These are phyloP conservation scores for Caenorhabditis sp. DNA, from an alignment of 2,888 invertebrate species.

Conservation along the genomic window DNA sequence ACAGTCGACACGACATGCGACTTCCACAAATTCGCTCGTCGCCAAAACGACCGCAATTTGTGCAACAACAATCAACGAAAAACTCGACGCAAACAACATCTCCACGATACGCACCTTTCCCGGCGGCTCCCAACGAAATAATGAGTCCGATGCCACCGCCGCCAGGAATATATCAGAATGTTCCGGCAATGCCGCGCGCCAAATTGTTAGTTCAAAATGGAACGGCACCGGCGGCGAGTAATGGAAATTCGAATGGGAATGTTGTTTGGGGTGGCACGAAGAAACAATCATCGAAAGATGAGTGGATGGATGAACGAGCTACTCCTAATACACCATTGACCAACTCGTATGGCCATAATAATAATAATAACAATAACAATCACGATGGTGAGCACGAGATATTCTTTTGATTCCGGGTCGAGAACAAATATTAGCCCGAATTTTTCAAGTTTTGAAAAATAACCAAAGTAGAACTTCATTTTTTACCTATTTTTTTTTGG, in stretches of 20 bases:
- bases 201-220: conserved; percentile 6
- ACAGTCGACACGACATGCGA: conserved; percentile 26
- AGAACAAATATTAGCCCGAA: too few relatives aligned
- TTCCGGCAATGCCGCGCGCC: conserved; percentile 37
- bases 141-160: conserved; percentile 26
- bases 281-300: neutral
- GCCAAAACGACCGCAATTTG: neutral
- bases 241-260: conserved; percentile 8
- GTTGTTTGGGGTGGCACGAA: conserved; percentile 42
- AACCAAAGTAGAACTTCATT: too few relatives aligned
- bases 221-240: conserved; percentile 5
- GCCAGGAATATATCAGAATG: conserved; percentile 23
- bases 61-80: too few relatives aligned
- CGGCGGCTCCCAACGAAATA: conserved; percentile 13
- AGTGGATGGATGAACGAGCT: conserved; percentile 11
- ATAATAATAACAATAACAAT: conserved; percentile 3
- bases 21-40: neutral
- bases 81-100: neutral
- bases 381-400: neutral
- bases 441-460: too few relatives aligned
- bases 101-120: conserved; percentile 28
- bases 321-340: conserved; percentile 17
- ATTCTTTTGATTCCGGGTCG: too few relatives aligned
- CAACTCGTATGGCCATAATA: conserved; percentile 11
- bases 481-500: too few relatives aligned